Evolutionary conservation across 2,888 invertebrate genomes (phyloP).

Genomic region (Synanthedon tipuliformis): DNA sequence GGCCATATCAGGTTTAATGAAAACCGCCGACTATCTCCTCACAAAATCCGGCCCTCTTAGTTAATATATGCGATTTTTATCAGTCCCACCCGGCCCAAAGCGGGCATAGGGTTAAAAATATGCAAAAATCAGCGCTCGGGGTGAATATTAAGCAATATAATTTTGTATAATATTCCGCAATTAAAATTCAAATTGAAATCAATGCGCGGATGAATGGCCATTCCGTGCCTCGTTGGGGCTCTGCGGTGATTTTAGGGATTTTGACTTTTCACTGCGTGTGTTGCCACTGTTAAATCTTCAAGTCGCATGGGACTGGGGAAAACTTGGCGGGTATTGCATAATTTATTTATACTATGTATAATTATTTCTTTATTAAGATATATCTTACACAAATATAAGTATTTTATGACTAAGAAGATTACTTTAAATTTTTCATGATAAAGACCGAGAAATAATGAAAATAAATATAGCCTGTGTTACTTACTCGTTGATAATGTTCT

Average conservation of each 20-base stretch:
- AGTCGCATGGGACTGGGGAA: conserved; percentile 14
- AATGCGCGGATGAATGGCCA: conserved; percentile 56
- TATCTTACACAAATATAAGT: too few relatives aligned
- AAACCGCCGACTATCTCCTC: conserved; percentile 41
- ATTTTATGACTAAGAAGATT: too few relatives aligned
- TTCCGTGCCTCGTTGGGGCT: conserved; percentile 11
- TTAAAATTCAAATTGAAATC: conserved; percentile 73
- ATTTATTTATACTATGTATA: conserved; percentile 2
- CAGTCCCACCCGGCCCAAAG: conserved; percentile 23
- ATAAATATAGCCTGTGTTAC: too few relatives aligned
- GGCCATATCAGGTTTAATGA: conserved; percentile 51
- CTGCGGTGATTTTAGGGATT: conserved; percentile 4
- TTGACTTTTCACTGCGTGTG: conserved; percentile 3
- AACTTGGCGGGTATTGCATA: too few relatives aligned
- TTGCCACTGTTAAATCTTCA: conserved; percentile 20
- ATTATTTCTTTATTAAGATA: not conserved
- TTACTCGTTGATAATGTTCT: too few relatives aligned
- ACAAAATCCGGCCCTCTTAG: conserved; percentile 29
- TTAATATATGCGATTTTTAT: conserved; percentile 65
- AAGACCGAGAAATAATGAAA: too few relatives aligned
- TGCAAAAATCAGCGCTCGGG: conserved; percentile 64
- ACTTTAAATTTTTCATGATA: too few relatives aligned
- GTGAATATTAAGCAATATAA: conserved; percentile 68
- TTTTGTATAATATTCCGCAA: conserved; percentile 69
- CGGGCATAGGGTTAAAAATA: conserved; percentile 54